phyloP scores from a whole-genome alignment of 2,113 vertebrate genomes.

The Phalacrocorax brasilianus region DNA sequence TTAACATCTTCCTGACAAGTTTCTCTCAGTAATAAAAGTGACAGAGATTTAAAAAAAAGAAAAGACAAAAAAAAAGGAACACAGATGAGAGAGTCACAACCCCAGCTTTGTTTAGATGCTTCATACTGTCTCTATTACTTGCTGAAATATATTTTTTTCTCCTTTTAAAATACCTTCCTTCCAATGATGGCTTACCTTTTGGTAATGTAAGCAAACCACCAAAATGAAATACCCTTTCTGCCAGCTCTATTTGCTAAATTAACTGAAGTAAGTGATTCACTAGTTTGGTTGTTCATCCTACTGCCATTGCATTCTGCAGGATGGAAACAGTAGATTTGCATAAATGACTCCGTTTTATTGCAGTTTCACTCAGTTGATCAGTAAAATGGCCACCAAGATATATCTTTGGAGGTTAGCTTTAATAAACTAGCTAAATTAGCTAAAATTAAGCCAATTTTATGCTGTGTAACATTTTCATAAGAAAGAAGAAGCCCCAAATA shows the following conservation, averaged over 20 bases:
- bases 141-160: background rate
- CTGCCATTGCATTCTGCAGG: background rate
- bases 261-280: background rate
- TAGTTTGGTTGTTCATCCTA: background rate
- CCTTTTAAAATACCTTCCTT: background rate
- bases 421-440: background rate
- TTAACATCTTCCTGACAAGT: background rate
- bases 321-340: background rate
- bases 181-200: background rate
- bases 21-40: background rate
- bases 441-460: background rate
- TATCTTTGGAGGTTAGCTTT: background rate
- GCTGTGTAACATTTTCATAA: background rate
- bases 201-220: background rate
- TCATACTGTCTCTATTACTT: background rate
- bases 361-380: background rate
- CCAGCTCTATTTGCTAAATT: background rate
- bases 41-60: background rate
- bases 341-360: background rate
- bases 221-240: background rate
- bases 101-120: background rate
- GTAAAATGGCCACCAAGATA: background rate
- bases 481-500: background rate
- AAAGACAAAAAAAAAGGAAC: background rate
- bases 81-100: fast-evolving